Base-by-base conservation (phyloP, 2,113 vertebrate species). In the Dascyllus trimaculatus region DNA sequence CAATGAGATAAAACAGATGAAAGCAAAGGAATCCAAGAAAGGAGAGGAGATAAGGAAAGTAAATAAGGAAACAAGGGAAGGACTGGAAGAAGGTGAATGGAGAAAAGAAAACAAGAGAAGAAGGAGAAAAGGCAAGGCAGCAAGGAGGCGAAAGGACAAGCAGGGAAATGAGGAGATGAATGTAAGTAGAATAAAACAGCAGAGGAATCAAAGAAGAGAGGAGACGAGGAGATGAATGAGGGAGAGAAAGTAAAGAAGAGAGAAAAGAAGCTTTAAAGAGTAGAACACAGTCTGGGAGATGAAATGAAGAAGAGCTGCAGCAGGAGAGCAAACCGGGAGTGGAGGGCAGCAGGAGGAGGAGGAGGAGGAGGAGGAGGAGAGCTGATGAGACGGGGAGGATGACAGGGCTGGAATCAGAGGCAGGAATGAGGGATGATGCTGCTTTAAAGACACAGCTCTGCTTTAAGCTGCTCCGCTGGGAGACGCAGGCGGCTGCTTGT, bases 381-480 rank as follows among this genome's bases (percentile, higher is more conserved):
- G n/a, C n/a, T n/a, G n/a, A n/a, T n/a, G n/a, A n/a, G n/a, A n/a
- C n/a, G n/a, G n/a, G n/a, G n/a, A n/a, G 46, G 60, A 56, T 75
- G 81, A 84, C 73, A 35, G 43, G 40, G 54, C 63, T 74, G 73
- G 59, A 62, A 58, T 56, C 52, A 71, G 49, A 22, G 61, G 69
- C 51, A 43, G 73, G 48, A 72, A 81, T 2, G 32, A 78, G 79
- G 43, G 61, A 61, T 81, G 73, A 78, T 78, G 17, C 61, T 59
- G 46, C 48, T 67, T 57, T 57, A 59, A 43, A 59, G 24, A 51
- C 78, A 46, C 29, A 52, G 29, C 63, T 1, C 60, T 15, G 45
- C 71, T 72, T 40, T 24, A 53, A 86, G 71, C 71, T 35, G 62
- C 75, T 15, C 75, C 67, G n/a, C 68, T 69, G 80, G 76, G 76